Conservation (phyloP, 2,797 vertebrate genomes). For the Xenopus petersii region DNA sequence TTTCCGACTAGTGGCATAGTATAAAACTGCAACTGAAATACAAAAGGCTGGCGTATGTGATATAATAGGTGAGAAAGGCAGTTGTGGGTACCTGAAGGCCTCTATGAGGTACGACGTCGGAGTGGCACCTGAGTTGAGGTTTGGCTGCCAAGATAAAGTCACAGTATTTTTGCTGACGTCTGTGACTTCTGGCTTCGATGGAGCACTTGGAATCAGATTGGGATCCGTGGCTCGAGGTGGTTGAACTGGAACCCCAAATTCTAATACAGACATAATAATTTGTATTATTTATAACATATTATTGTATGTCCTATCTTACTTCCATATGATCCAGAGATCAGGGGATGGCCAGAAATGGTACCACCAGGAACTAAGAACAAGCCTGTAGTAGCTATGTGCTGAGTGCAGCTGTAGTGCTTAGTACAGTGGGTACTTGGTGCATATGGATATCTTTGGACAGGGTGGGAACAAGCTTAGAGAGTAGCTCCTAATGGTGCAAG, state of each 20-base stretch:
- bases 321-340: no score
- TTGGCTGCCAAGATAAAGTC: conserved; percentile 90
- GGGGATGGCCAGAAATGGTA: no score
- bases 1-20: no score
- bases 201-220: conserved; percentile 92
- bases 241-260: conserved; percentile 90
- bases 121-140: conserved; percentile 90
- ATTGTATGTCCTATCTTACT: no score
- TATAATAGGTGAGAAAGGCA: no score
- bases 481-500: no score
- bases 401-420: no score
- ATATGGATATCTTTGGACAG: no score
- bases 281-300: not conserved
- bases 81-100: conserved; percentile 83
- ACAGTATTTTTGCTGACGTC: conserved; percentile 90
- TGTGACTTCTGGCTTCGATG: conserved; percentile 90
- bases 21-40: not conserved
- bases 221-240: conserved; percentile 93
- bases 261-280: conserved; percentile 60
- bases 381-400: no score
- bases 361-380: no score
- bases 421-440: no score
- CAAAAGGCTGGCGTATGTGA: not conserved
- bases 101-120: conserved; percentile 96
- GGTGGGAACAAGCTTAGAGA: no score